These are phyloP conservation scores for Larimichthys crocea DNA, from an alignment of 2,113 vertebrate genomes.

Conservation along the genomic window DNA sequence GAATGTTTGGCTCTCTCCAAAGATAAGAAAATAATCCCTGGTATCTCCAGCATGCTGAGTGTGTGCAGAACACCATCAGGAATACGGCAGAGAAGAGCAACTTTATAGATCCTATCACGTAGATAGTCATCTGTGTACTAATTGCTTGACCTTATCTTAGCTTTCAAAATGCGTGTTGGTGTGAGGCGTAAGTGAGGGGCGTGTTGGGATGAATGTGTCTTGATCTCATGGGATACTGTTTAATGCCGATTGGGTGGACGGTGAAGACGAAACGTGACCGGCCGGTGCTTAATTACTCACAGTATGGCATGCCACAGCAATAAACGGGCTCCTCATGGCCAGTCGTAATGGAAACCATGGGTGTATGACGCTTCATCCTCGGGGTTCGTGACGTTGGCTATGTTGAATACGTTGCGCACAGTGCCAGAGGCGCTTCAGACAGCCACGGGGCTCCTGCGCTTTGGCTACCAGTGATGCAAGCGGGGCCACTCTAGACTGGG, in stretches of 20 bases:
- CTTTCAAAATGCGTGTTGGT: slow-evolving; percentile 1
- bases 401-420: slow-evolving; percentile 81
- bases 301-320: slow-evolving; percentile 88
- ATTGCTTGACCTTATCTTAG: slow-evolving; percentile 12
- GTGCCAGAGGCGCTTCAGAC: slow-evolving; percentile 89
- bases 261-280: not conserved
- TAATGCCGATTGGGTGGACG: not conserved
- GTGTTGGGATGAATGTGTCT: not conserved
- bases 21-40: slow-evolving; percentile 17
- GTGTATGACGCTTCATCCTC: slow-evolving; percentile 90
- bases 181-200: not conserved
- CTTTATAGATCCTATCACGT: slow-evolving; percentile 23
- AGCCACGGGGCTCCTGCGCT: slow-evolving; percentile 87
- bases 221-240: not conserved
- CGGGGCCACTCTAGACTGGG: slow-evolving; percentile 89
- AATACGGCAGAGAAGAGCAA: slow-evolving; percentile 22
- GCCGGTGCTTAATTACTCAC: slow-evolving; percentile 81
- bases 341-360: slow-evolving; percentile 94
- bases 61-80: slow-evolving; percentile 6
- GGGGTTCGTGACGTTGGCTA: slow-evolving; percentile 84
- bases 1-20: slow-evolving; percentile 16
- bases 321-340: slow-evolving; percentile 89
- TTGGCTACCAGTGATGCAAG: slow-evolving; percentile 85
- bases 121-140: not conserved
- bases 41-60: slow-evolving; percentile 13